Evolutionary conservation across 2,888 invertebrate genomes (phyloP).

Genomic region (Caenorhabditis zanzibari): DNA sequence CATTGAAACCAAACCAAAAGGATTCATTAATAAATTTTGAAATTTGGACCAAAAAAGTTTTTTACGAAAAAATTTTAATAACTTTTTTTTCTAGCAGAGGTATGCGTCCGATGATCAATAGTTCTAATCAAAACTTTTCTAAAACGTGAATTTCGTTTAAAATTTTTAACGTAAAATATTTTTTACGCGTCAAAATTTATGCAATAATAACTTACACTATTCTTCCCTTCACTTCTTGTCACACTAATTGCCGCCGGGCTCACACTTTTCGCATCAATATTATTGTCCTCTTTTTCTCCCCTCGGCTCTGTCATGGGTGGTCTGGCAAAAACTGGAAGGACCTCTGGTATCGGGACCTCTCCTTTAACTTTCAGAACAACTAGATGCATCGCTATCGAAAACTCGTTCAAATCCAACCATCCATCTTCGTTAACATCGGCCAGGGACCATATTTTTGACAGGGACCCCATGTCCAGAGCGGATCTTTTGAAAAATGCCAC

Average conservation of each 20-base stretch:
- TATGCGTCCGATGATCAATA: too few relatives aligned
- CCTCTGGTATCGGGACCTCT: conserved; percentile 76
- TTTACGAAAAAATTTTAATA: too few relatives aligned
- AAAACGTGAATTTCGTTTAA: background rate
- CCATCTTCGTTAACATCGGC: conserved; percentile 83
- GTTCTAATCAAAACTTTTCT: too few relatives aligned
- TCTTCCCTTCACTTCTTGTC: background rate
- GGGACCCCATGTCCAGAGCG: conserved; percentile 72
- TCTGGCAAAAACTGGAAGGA: conserved; percentile 72
- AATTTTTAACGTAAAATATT: background rate
- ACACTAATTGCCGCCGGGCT: background rate
- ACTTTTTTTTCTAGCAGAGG: too few relatives aligned
- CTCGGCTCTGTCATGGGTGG: conserved; percentile 42
- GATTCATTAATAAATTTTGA: too few relatives aligned
- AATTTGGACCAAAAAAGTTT: too few relatives aligned
- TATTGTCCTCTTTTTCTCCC: background rate
- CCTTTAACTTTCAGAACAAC: conserved; percentile 82
- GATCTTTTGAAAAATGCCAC: conserved; percentile 81
- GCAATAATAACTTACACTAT: conserved; percentile 13
- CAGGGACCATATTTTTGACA: conserved; percentile 81
- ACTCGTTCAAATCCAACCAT: conserved; percentile 82
- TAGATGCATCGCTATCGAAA: conserved; percentile 83
- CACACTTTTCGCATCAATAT: background rate
- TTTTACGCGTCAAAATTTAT: too few relatives aligned
- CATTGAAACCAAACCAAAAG: too few relatives aligned